Base-by-base conservation (phyloP, 2,797 vertebrate genomes). In the Smutsia temminckii region DNA sequence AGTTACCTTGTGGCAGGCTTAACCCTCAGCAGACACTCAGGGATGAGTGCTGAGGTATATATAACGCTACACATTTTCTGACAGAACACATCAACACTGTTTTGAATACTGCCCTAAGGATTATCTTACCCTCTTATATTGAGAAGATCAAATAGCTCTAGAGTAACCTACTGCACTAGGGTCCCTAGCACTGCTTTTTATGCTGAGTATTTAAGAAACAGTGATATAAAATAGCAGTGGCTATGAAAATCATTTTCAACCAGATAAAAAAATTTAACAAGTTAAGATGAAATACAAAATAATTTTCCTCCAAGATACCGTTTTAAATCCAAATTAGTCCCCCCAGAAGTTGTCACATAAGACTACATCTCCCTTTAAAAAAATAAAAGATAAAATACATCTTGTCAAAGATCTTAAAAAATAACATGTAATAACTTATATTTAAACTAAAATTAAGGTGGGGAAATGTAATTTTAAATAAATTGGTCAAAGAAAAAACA, bases 181-280 rank as follows among this genome's bases (percentile, higher is more conserved):
- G 42, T 89, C 71, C 42, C 85, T 29, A 64, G 37, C 94, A 71
- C 29, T 93, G 3, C 81, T 92, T 55, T 92, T 87, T 88, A 94
- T 79, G 14, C 18, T 88, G 34, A 91, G 21, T 78, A 89, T 75
- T 83, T 55, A 96, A 93, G 34, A 85, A 88, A 75, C 1, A 78
- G 68, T 85, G 64, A 61, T 27, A 93, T 71, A 86, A 94, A 95
- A 86, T 40, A 94, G 32, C 29, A 71, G 17, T 80, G 80, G 21
- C 40, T 89, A 92, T 57, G 49, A 91, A 92, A 96, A 87, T 93
- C 3, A 92, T 85, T 91, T 89, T 95, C 64, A 94, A 77, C 25
- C 21, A 85, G 92, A 85, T 40, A 63, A 90, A 95, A 81, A 63
- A 84, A 64, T n/a, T 68, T 88, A 90, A 92, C 6, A 88, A 87